Evolutionary conservation across 2,888 invertebrate genomes (phyloP).

Genomic region (Capitulum mitella): DNA sequence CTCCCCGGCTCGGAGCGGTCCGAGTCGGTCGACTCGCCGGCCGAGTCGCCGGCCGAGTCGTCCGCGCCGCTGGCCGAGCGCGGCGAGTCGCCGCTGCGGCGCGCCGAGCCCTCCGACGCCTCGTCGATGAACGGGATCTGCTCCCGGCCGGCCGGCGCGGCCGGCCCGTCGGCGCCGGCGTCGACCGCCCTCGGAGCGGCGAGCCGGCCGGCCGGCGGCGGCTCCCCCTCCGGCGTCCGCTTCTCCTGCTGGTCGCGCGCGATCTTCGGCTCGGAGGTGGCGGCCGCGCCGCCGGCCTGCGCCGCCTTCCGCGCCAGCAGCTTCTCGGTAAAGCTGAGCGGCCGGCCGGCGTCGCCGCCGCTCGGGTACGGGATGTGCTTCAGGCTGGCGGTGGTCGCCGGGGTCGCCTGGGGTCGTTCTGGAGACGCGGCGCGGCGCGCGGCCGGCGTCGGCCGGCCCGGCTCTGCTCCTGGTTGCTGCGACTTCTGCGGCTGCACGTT

Average conservation of each 20-base stretch:
- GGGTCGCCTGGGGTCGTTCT: neutral
- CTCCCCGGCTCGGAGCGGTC: too few relatives aligned
- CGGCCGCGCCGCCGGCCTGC: constrained; percentile 12
- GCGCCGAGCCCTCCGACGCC: neutral
- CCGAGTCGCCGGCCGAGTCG: neutral
- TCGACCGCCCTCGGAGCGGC: too few relatives aligned
- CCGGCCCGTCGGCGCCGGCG: neutral
- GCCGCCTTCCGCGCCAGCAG: constrained; percentile 26
- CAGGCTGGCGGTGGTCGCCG: neutral
- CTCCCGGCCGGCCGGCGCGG: neutral
- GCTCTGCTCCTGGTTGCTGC: neutral
- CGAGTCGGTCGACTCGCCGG: too few relatives aligned
- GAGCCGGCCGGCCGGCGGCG: too few relatives aligned
- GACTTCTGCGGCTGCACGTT: too few relatives aligned
- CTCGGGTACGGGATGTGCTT: neutral
- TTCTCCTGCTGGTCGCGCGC: neutral
- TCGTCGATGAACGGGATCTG: neutral
- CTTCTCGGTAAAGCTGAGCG: constrained; percentile 10
- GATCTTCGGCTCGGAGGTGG: constrained; percentile 31
- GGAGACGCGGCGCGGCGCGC: neutral
- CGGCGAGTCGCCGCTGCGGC: neutral
- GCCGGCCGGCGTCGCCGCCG: neutral
- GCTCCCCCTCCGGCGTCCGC: too few relatives aligned
- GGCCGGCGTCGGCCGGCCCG: neutral
- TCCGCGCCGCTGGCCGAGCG: neutral